Evolutionary conservation across 1,140 invertebrate genomes (phyloP).

Genomic region (Drosophila elegans): DNA sequence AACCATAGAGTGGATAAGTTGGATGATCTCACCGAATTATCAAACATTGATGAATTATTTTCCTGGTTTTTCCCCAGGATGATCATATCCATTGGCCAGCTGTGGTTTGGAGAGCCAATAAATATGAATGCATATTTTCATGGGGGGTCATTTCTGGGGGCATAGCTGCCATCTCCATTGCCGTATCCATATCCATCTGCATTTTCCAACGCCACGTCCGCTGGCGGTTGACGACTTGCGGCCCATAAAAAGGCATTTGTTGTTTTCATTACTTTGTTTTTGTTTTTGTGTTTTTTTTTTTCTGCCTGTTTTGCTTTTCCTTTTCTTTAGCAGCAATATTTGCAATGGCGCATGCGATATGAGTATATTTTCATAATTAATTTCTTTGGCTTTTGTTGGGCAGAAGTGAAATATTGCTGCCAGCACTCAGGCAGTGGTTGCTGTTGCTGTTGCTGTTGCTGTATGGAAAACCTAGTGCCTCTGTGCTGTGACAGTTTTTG

Average conservation of each 20-base stretch:
- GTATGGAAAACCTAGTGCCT: conserved; percentile 57
- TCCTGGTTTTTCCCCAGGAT: neutral
- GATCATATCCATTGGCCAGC: neutral
- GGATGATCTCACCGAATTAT: neutral
- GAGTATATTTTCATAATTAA: conserved; percentile 64
- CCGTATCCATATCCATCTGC: conserved; percentile 14
- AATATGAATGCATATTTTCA: conserved; percentile 36
- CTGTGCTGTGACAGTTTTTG: conserved; percentile 54
- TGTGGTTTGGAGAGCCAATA: conserved; percentile 40
- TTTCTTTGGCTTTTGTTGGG: conserved; percentile 53
- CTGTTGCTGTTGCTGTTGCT: conserved; percentile 10
- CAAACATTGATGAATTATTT: neutral
- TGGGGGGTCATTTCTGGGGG: conserved; percentile 44
- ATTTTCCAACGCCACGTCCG: conserved; percentile 20
- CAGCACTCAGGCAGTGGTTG: neutral
- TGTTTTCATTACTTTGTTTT: conserved; percentile 38
- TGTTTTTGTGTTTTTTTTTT: neutral
- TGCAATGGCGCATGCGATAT: conserved; percentile 41
- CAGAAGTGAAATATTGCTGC: conserved; percentile 55
- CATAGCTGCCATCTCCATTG: conserved; percentile 2
- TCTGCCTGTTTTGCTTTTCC: conserved; percentile 1
- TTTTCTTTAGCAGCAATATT: conserved; percentile 17
- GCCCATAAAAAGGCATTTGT: conserved; percentile 35
- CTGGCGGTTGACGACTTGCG: conserved; percentile 34
- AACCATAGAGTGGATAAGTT: neutral